Evolutionary conservation across 2,888 invertebrate genomes (phyloP), one percentile per base, ranked within the genome.

Genomic region (Agonopterix alstromeriana): DNA sequence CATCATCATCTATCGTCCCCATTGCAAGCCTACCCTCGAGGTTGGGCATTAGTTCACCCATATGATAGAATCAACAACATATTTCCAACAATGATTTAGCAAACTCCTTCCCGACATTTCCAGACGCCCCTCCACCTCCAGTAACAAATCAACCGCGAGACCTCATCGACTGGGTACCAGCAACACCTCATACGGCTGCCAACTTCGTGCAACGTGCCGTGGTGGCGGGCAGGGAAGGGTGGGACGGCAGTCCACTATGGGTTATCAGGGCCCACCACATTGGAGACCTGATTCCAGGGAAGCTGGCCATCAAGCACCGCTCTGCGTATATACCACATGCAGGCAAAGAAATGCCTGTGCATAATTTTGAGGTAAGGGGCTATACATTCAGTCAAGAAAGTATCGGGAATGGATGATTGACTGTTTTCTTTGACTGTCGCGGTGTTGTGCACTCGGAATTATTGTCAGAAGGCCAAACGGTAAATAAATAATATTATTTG

Each of bases 171-270:
- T 89, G 88, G 89, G 67, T 80, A 1, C 59, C 76, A 9, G 63
- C 77, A 1, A 82, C 77, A 0, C 58, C 78, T 0, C 52, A 61
- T 1, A 63, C 68, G 0, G 84, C 84, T 0, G 45, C 60, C 0
- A 54, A 65, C 1, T 63, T 81, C 2, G 52, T 70, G 2, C 68
- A 71, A 27, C 71, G 68, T 27, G 89, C 88, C 0, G 73, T 79
- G 8, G 71, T 79, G 0, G 87, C 70, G 1, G 89, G 89, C 3
- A 75, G 65, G 45, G 89, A 89, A 53, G 87, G 76, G 1, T 83
- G 85, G 82, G 88, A 89, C 51, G 63, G 73, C 10, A 88, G 83
- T 53, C 87, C 87, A 0, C 63, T 89, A 7, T 88, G 86, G 77
- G 63, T 82, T 5, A 87, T 89, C 53, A 72, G 89, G 49, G 75